Percentiles rank a stretch among this genome's conserved stretches.
phyloP scores from a whole-genome alignment of 2,797 vertebrate species.

The Gallinago solitaria region DNA sequence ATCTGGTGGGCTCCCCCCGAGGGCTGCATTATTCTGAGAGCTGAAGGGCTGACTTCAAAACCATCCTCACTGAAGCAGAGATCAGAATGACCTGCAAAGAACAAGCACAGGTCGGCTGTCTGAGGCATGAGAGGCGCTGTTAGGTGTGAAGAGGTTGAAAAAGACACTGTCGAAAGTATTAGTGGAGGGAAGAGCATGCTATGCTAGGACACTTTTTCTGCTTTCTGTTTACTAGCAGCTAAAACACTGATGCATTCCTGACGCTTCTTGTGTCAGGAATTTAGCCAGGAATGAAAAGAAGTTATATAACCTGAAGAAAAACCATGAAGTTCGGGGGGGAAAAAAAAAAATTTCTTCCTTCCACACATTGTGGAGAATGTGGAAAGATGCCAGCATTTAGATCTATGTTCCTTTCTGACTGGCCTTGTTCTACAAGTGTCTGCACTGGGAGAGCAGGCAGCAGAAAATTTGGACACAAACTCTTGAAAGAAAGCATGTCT shows the following conservation, averaged over 20 bases:
- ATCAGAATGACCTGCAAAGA: neutral
- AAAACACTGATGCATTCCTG: neutral
- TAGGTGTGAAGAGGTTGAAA: neutral
- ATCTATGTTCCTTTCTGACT: neutral
- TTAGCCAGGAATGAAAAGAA: neutral
- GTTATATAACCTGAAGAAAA: neutral
- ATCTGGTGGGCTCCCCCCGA: neutral
- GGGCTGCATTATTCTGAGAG: neutral
- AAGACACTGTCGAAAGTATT: neutral
- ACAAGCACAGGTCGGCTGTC: neutral
- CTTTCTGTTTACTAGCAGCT: neutral
- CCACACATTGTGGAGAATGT: neutral
- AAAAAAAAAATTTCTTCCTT: neutral
- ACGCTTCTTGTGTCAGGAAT: neutral
- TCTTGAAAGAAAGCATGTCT: neutral
- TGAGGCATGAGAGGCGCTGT: neutral
- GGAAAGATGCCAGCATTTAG: neutral
- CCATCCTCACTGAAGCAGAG: neutral
- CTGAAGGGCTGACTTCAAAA: neutral
- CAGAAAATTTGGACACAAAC: neutral
- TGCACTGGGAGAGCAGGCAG: neutral
- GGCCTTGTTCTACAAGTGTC: neutral
- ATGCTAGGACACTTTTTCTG: neutral
- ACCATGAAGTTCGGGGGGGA: neutral
- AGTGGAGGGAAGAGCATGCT: neutral